phyloP scores from a whole-genome alignment of 2,113 vertebrate genomes.

The Onychostruthus taczanowskii region DNA sequence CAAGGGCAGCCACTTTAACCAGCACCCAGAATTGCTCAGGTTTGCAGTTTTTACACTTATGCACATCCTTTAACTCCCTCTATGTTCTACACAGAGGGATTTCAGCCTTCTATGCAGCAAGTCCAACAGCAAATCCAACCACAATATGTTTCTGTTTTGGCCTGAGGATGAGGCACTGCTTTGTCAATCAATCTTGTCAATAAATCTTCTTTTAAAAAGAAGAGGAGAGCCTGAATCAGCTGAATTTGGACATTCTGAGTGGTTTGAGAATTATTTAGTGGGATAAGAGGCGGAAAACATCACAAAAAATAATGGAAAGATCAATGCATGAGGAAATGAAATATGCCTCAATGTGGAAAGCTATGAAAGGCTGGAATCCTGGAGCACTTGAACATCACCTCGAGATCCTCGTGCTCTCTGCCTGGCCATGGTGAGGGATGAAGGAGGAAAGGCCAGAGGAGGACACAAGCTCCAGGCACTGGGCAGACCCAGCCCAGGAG shows the following conservation, averaged over 20 bases:
- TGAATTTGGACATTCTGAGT: background rate
- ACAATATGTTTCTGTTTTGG: fast-evolving
- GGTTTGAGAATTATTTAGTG: background rate
- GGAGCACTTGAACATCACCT: background rate
- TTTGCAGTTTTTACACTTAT: fast-evolving
- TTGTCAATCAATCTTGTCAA: too few relatives aligned
- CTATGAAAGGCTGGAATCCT: fast-evolving
- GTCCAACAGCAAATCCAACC: background rate
- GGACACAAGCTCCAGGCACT: fast-evolving
- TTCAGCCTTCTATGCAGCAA: background rate
- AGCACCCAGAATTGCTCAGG: background rate
- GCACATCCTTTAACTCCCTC: background rate
- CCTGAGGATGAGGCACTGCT: background rate
- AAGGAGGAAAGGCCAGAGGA: background rate
- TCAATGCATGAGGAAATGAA: background rate
- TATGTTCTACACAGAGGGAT: background rate
- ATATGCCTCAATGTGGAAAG: background rate
- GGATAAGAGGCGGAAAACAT: fast-evolving
- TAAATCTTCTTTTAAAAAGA: background rate
- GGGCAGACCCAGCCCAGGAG: background rate
- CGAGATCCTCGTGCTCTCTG: fast-evolving
- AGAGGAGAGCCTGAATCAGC: background rate
- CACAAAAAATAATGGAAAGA: background rate
- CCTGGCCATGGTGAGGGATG: background rate
- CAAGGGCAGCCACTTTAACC: background rate